A percentile compares a stretch with the other conserved stretches of the same genome.
These are phyloP conservation scores for Holotrichia oblita DNA, from an alignment of 1,140 invertebrate species.

Conservation along the genomic window DNA sequence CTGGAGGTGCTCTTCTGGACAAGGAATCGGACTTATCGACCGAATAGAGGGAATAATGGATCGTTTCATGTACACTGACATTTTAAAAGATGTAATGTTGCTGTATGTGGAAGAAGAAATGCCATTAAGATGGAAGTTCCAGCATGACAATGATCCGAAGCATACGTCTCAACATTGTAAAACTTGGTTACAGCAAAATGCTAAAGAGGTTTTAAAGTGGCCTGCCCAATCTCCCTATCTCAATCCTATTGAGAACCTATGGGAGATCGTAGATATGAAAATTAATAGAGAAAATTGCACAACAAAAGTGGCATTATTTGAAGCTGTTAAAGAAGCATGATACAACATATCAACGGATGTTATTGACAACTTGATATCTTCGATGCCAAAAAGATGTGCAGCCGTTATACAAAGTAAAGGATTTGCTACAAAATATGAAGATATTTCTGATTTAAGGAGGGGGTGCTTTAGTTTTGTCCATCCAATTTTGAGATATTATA, in stretches of 20 bases:
- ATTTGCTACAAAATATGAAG: neutral
- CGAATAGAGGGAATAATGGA: no score
- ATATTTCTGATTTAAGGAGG: neutral
- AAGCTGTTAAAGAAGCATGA: neutral
- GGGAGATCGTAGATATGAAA: neutral
- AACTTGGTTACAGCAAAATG: neutral
- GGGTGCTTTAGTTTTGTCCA: no score
- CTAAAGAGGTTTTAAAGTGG: neutral
- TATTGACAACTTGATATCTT: neutral
- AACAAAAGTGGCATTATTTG: neutral
- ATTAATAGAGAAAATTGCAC: neutral
- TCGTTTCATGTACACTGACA: neutral
- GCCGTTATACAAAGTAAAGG: neutral
- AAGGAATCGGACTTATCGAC: slow-evolving; percentile 38
- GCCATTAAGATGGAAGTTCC: neutral
- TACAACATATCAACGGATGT: neutral
- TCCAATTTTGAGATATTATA: no score
- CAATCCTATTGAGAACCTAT: slow-evolving; percentile 24
- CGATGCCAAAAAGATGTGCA: neutral
- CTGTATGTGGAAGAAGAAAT: slow-evolving; percentile 10
- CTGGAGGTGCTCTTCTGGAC: slow-evolving; percentile 46
- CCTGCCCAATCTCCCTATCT: neutral
- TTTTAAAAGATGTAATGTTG: slow-evolving; percentile 18
- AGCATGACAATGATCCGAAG: neutral
- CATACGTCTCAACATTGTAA: neutral